These are phyloP conservation scores for Pterocles gutturalis DNA, from an alignment of 2,113 vertebrate species.

Conservation along the genomic window DNA sequence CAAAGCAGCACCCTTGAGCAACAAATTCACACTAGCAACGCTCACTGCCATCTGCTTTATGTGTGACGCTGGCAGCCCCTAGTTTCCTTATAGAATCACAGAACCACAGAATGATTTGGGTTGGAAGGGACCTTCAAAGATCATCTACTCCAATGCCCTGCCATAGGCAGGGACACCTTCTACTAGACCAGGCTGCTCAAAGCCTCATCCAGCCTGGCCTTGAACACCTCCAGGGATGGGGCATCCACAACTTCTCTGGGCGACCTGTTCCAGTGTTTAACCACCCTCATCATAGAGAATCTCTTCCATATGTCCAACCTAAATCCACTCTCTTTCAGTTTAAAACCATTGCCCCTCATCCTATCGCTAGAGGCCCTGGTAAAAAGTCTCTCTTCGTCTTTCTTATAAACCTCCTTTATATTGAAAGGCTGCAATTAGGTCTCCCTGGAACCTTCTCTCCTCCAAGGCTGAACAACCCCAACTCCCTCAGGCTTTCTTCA, in stretches of 20 bases:
- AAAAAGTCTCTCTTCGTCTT: neutral
- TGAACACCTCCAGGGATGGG: neutral
- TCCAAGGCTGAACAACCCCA: neutral
- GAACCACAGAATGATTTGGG: neutral
- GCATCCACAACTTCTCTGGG: neutral
- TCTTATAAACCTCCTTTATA: neutral
- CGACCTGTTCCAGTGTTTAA: neutral
- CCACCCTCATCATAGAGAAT: fast-evolving
- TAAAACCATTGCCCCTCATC: neutral
- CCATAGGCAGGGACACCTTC: neutral
- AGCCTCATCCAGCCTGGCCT: neutral
- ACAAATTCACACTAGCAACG: neutral
- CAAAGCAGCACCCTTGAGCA: neutral
- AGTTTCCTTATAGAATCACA: neutral
- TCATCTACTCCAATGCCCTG: neutral
- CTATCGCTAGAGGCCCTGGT: neutral
- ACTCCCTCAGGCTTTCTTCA: neutral
- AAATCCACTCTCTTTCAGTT: neutral
- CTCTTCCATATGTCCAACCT: neutral
- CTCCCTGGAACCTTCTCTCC: neutral
- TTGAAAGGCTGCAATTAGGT: neutral
- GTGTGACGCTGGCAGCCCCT: neutral
- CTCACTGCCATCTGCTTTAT: neutral
- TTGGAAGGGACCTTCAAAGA: neutral
- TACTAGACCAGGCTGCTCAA: neutral